A percentile compares a stretch with the other conserved stretches of the same genome.
Conservation (phyloP, 2,888 invertebrate genomes). For the Gymnosoma rotundatum region DNA sequence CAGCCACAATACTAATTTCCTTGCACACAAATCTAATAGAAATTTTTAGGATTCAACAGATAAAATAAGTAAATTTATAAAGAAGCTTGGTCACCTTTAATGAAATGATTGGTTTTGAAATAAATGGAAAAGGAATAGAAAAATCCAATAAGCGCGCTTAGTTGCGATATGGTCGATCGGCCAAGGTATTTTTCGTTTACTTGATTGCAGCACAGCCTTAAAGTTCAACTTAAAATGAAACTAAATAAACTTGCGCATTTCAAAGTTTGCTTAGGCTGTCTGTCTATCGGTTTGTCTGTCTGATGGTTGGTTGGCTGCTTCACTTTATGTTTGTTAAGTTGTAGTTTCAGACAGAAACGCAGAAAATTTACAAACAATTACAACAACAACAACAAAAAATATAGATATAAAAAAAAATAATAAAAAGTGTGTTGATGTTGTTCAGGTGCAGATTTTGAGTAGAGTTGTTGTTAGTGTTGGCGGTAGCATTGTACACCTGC, state of each 20-base stretch:
- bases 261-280: slow-evolving; percentile 19
- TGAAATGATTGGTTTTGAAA: slow-evolving; percentile 12
- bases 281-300: neutral
- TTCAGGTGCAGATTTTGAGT: slow-evolving; percentile 47
- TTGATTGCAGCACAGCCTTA: slow-evolving; percentile 54
- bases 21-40: neutral
- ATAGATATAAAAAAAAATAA: neutral
- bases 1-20: slow-evolving; percentile 3
- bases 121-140: slow-evolving; percentile 17
- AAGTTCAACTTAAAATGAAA: slow-evolving; percentile 59
- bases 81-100: slow-evolving; percentile 36
- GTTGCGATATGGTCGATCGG: slow-evolving; percentile 32
- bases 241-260: slow-evolving; percentile 53
- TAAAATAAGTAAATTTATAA: too few relatives aligned
- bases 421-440: slow-evolving; percentile 39
- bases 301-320: slow-evolving; percentile 24
- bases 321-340: slow-evolving; percentile 27
- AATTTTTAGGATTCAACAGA: neutral
- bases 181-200: slow-evolving; percentile 56
- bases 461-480: slow-evolving; percentile 42
- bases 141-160: slow-evolving; percentile 25
- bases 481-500: slow-evolving; percentile 68
- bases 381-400: too few relatives aligned
- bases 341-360: slow-evolving; percentile 31
- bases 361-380: neutral